These are phyloP conservation scores for Girardinus metallicus DNA, from an alignment of 2,797 vertebrate species.

Conservation along the genomic window DNA sequence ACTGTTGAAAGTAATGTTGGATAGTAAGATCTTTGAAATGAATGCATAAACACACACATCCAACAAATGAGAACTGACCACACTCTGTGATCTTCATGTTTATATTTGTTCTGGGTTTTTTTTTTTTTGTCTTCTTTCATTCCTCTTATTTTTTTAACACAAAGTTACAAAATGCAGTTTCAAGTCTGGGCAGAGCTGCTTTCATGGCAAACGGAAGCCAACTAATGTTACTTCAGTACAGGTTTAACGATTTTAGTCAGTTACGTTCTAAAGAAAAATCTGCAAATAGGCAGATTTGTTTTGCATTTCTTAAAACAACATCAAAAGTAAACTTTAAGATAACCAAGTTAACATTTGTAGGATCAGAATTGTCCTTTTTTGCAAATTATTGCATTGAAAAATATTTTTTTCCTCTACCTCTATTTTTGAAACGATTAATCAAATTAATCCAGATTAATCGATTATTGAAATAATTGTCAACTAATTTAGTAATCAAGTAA, in stretches of 20 bases:
- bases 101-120: not conserved
- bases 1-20: not conserved
- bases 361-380: not conserved
- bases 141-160: not conserved
- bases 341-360: not conserved
- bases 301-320: not conserved
- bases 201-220: too few species aligned
- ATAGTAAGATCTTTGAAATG: not conserved
- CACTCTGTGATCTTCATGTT: not conserved
- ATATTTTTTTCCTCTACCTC: not conserved
- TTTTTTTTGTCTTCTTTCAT: not conserved
- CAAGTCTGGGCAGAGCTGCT: too few species aligned
- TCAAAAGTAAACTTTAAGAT: not conserved
- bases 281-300: not conserved
- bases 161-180: not conserved
- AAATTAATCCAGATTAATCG: too few species aligned
- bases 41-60: conserved; percentile 4
- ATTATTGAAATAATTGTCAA: too few species aligned
- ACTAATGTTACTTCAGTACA: too few species aligned
- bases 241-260: too few species aligned
- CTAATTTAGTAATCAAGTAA: too few species aligned
- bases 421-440: not conserved
- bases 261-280: not conserved
- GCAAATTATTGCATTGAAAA: not conserved
- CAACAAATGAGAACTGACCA: not conserved